phyloP scores from a whole-genome alignment of 2,888 invertebrate species.

The Arrhopalites spinosus region DNA sequence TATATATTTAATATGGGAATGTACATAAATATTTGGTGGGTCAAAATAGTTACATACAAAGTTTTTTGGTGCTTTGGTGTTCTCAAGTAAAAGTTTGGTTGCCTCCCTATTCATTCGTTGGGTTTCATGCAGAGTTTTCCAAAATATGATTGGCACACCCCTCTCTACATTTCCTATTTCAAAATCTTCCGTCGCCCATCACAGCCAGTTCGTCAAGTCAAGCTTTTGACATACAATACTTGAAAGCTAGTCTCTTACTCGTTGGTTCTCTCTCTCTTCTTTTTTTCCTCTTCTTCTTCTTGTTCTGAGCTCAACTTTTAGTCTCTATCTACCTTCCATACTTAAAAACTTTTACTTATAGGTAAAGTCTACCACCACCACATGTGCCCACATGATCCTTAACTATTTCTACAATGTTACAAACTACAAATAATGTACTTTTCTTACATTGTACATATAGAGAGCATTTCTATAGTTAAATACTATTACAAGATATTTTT shows the following conservation, averaged over 20 bases:
- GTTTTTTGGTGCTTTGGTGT: slow-evolving; percentile 23
- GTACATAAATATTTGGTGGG: too few species aligned
- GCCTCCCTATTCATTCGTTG: slow-evolving; percentile 44
- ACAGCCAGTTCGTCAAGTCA: slow-evolving; percentile 24
- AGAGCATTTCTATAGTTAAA: too few species aligned
- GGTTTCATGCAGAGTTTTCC: slow-evolving; percentile 49
- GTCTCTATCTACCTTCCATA: background rate
- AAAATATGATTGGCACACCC: slow-evolving; percentile 48
- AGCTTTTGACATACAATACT: slow-evolving; percentile 26
- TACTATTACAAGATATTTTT: too few species aligned
- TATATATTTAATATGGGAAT: too few species aligned
- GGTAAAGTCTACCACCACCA: background rate
- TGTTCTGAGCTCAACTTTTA: slow-evolving; percentile 23
- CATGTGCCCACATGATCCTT: too few species aligned
- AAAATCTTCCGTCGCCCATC: slow-evolving; percentile 39
- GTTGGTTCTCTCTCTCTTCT: background rate
- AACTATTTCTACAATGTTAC: too few species aligned
- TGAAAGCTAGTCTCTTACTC: slow-evolving; percentile 16
- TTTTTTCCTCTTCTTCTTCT: background rate
- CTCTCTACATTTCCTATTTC: slow-evolving; percentile 32
- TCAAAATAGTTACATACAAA: too few species aligned
- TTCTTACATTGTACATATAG: too few species aligned
- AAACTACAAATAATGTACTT: too few species aligned
- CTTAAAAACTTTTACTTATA: background rate
- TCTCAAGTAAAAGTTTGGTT: slow-evolving; percentile 40